A percentile compares a stretch with the other conserved stretches of the same genome.
These are phyloP conservation scores for Ephialtes manifestator DNA, from an alignment of 2,888 invertebrate species.

Conservation along the genomic window DNA sequence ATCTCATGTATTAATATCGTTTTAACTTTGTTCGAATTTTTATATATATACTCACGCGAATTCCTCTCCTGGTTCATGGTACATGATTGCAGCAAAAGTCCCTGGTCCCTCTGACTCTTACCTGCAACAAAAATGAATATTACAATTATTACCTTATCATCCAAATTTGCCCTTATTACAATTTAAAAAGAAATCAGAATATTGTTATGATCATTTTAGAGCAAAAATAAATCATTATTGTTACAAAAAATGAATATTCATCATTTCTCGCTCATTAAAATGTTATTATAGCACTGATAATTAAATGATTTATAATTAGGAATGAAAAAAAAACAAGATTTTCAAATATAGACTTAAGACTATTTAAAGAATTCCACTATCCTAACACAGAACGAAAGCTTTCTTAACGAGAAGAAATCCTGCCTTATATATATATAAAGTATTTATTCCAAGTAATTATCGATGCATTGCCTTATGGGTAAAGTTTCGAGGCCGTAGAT, in stretches of 20 bases:
- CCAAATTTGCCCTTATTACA: not conserved
- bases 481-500: slow-evolving; percentile 38
- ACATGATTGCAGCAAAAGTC: slow-evolving; percentile 62
- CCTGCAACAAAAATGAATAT: slow-evolving; percentile 54
- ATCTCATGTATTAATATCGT: not conserved
- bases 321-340: not conserved
- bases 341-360: not conserved
- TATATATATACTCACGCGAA: slow-evolving; percentile 62
- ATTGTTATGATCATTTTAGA: too few relatives aligned
- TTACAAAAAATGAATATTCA: too few relatives aligned
- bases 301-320: not conserved
- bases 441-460: slow-evolving; percentile 37
- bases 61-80: slow-evolving; percentile 55
- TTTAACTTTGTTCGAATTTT: slow-evolving; percentile 3
- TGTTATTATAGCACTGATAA: not conserved
- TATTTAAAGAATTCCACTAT: not conserved
- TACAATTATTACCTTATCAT: not conserved
- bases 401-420: not conserved
- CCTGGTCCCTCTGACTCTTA: slow-evolving; percentile 61
- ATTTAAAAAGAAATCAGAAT: not conserved
- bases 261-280: too few relatives aligned
- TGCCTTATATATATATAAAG: not conserved
- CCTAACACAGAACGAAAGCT: not conserved
- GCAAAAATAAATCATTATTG: too few relatives aligned
- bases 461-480: slow-evolving; percentile 27